Evolutionary conservation across 2,888 invertebrate genomes (phyloP), one percentile per base, ranked within the genome.

Genomic region (Tenthredo mesomela): DNA sequence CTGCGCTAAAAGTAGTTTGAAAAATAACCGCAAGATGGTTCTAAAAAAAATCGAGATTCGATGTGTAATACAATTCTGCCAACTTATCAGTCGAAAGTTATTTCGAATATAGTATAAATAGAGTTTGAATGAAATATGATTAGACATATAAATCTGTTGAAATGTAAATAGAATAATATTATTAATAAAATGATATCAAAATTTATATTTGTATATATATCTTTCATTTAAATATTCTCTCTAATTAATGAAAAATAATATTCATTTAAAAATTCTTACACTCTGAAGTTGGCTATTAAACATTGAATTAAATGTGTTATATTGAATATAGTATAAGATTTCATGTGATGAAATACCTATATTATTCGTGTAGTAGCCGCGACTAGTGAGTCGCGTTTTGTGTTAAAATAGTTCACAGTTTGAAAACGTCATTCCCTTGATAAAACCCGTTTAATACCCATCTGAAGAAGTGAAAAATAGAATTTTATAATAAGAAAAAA

Each of bases 381-480:
- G n/a, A n/a, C n/a, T n/a, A n/a, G n/a, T n/a, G n/a, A n/a, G 67
- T 33, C 67, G 67, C 67, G 67, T 67, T 67, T 67, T 18, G 67
- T 33, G 67, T 33, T 67, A 33, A 33, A 21, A 25, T 12, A 67
- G 21, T 73, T 18, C 21, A 21, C 21, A 21, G 40, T 73, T 40
- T 90, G 86, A 88, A 89, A 89, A 90, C 89, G 89, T 89, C 89
- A 88, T 61, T 65, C 18, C 33, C 33, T 43, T 29, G 40, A 33
- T 65, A 29, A 77, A 29, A 29, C 29, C 29, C 0, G 33, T 18
- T 40, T 33, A 54, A 77, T 47, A n/a, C n/a, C n/a, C n/a, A 10
- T 18, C 18, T 33, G 15, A 18, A 61, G 18, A 61, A 21, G 10
- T 43, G 33, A 47, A 43, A 43, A 43, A 43, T 21, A 50, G 25